A percentile compares a stretch with the other conserved stretches of the same genome.
These are phyloP conservation scores for Globia sparganii DNA, from an alignment of 2,888 invertebrate genomes.

Conservation along the genomic window DNA sequence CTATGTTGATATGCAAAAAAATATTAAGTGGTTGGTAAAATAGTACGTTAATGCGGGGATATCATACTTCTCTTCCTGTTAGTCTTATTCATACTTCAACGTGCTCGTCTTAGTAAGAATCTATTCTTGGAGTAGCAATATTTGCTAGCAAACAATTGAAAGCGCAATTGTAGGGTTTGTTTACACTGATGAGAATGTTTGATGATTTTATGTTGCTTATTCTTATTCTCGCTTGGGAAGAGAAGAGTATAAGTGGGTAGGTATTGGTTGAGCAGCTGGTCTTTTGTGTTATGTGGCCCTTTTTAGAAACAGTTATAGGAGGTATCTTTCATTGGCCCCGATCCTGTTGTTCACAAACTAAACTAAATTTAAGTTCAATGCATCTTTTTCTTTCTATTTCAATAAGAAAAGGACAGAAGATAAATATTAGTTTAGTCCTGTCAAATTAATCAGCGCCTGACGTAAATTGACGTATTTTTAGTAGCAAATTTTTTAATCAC, in stretches of 20 bases:
- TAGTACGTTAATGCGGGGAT: not conserved
- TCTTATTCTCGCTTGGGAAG: not conserved
- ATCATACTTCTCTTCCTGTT: not conserved
- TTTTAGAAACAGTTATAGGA: not conserved
- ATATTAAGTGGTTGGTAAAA: not conserved
- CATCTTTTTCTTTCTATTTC: too few species aligned
- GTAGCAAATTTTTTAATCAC: too few species aligned
- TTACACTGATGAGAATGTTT: conserved; percentile 26
- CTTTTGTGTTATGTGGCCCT: not conserved
- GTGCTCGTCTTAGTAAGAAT: conserved; percentile 34
- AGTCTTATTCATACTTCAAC: conserved; percentile 39
- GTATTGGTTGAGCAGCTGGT: not conserved
- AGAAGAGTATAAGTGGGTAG: not conserved
- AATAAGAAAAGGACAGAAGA: too few species aligned
- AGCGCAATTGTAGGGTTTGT: conserved; percentile 25
- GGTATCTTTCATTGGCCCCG: too few species aligned
- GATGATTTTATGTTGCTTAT: conserved; percentile 15
- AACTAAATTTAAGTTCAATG: too few species aligned
- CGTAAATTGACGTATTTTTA: too few species aligned
- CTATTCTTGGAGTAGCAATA: conserved; percentile 39
- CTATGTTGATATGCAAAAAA: not conserved
- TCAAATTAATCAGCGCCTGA: too few species aligned
- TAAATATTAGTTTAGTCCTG: too few species aligned
- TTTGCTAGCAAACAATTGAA: conserved; percentile 52
- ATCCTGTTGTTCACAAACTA: too few species aligned